These are phyloP conservation scores for Empis livida DNA, from an alignment of 2,888 invertebrate species.

Conservation along the genomic window DNA sequence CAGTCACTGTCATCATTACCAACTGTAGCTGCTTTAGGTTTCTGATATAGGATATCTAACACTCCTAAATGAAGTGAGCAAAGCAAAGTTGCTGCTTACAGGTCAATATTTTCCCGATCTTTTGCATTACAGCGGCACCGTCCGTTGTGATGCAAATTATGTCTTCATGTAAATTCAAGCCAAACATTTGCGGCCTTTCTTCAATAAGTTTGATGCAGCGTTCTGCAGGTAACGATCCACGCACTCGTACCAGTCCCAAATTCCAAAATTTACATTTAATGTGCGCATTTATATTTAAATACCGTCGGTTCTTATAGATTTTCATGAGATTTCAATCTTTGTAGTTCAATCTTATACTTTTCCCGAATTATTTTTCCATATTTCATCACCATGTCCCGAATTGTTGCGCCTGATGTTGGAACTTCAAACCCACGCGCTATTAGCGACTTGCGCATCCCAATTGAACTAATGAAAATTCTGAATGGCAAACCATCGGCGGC, in stretches of 20 bases:
- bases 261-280: not conserved
- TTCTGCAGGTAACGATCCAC: not conserved
- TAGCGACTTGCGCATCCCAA: not conserved
- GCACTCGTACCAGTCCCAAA: not conserved
- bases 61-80: not conserved
- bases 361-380: not conserved
- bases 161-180: constrained; percentile 1
- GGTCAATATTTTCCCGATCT: not conserved
- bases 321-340: not conserved
- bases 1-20: too few relatives aligned
- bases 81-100: not conserved
- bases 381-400: not conserved
- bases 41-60: too few relatives aligned
- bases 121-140: not conserved
- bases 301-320: not conserved
- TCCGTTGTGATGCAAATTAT: constrained; percentile 1
- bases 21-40: too few relatives aligned
- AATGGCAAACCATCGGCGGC: constrained; percentile 2
- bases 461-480: not conserved
- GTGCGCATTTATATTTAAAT: constrained; percentile 2
- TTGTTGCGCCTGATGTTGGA: not conserved
- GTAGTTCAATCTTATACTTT: too few relatives aligned
- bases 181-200: too few relatives aligned
- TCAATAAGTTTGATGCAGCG: not conserved
- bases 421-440: not conserved